Base-by-base conservation (phyloP, 2,797 vertebrate species). In the Ptychobarbus kaznakovi region DNA sequence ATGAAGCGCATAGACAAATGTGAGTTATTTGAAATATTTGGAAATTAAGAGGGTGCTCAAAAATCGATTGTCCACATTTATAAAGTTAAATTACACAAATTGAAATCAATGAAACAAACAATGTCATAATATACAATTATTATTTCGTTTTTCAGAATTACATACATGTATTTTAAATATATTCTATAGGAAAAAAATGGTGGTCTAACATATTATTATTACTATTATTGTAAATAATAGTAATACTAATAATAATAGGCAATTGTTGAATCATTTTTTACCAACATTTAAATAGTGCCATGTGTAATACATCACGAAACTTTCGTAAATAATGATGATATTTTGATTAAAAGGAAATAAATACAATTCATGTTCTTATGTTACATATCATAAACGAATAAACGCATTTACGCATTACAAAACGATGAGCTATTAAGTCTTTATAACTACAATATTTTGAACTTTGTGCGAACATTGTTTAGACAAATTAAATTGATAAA, bases 41-140 rank as follows among this genome's bases (percentile, higher is more conserved):
- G 32, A 66, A 77, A 70, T 63, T 7, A 51, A 46, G 8, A 85
- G 3, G 25, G 61, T 58, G 25, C 32, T 40, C 8, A 53, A 83
- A 83, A 74, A 28, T 56, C 81, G 75, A 89, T 86, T 89, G 80
- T 86, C 80, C 75, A 82, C 20, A 61, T 73, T 70, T 44, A 51
- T 46, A 81, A 51, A 74, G 28, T 75, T 86, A 25, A 83, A 86
- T 69, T 72, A 63, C 84, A 78, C 65, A 70, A 18, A 53, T 12
- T 28, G 18, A 80, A 78, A 84, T 56, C 0, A 70, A 61, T 13
- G 1, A 42, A 75, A 51, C 16, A 49, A 32, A 61, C 15, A 32
- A 32, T 32, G 32, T 1, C 35, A 56, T 42, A 25, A 44, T 9
- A 56, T 28, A 13, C 20, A 4, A n/a, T 61, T 46, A 78, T 79